Conservation (phyloP, 2,113 vertebrate species). For the Dendrocopos noguchii region DNA sequence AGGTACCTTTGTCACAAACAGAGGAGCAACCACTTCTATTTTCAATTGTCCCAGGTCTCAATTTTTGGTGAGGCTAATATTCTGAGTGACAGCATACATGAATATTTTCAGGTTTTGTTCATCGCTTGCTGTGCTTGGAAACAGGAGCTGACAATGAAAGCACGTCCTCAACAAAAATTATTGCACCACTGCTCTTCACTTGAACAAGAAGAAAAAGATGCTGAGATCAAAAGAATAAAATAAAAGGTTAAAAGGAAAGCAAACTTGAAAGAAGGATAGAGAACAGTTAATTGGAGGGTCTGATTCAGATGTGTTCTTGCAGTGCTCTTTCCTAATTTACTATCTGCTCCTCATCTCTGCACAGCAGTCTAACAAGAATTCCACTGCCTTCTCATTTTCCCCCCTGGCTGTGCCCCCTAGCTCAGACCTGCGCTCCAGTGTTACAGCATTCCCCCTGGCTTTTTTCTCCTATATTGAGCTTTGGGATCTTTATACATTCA, state of each 20-base stretch:
- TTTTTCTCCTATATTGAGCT: not conserved
- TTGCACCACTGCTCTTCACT: conserved; percentile 32
- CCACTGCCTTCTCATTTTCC: conserved; percentile 32
- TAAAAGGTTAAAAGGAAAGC: conserved; percentile 70
- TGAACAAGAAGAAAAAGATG: conserved; percentile 52
- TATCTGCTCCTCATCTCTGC: conserved; percentile 35
- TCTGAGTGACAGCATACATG: not conserved
- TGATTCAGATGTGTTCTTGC: conserved; percentile 66
- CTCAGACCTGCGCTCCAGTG: not conserved
- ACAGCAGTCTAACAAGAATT: conserved; percentile 53
- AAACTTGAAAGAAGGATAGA: conserved; percentile 68
- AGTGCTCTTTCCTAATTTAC: conserved; percentile 49
- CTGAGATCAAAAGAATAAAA: conserved; percentile 67
- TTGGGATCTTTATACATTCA: conserved; percentile 21
- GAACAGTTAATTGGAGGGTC: conserved; percentile 72
- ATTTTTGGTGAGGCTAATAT: not conserved
- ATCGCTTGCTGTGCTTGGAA: not conserved
- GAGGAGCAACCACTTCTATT: not conserved
- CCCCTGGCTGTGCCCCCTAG: conserved; percentile 37
- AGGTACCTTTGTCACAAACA: not conserved
- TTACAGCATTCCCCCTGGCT: not conserved
- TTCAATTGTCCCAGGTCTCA: not conserved
- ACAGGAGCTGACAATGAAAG: conserved; percentile 19
- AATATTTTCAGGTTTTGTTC: not conserved
- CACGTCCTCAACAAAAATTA: conserved; percentile 34